phyloP scores from a whole-genome alignment of 2,797 vertebrate species.

The Rhyacichthys aspro region DNA sequence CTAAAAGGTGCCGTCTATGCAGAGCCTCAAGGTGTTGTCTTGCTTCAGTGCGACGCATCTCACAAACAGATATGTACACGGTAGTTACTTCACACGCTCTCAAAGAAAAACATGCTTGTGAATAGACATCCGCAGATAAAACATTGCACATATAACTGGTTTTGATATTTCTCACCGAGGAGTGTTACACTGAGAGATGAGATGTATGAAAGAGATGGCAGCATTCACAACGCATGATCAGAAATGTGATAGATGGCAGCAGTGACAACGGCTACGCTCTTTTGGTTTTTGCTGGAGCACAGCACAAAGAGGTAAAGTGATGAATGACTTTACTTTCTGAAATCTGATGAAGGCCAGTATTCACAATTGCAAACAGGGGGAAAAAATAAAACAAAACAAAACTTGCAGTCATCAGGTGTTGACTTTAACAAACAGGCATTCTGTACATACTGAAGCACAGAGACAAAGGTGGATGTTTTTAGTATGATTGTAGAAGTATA shows the following conservation, averaged over 20 bases:
- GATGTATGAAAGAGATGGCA: slow-evolving; percentile 53
- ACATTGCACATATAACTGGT: slow-evolving; percentile 27
- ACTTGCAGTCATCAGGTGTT: slow-evolving; percentile 4
- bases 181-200: slow-evolving; percentile 26
- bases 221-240: slow-evolving; percentile 45
- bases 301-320: slow-evolving; percentile 39
- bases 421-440: too few relatives aligned
- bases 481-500: too few relatives aligned
- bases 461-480: too few relatives aligned
- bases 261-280: slow-evolving; percentile 52
- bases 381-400: background rate
- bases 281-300: slow-evolving; percentile 43
- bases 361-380: slow-evolving; percentile 20
- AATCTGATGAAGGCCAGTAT: slow-evolving; percentile 41
- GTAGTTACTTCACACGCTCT: slow-evolving; percentile 12
- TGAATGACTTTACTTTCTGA: slow-evolving; percentile 53
- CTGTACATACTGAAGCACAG: too few relatives aligned
- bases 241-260: slow-evolving; percentile 59
- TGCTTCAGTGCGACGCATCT: slow-evolving; percentile 38
- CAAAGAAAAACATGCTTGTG: slow-evolving; percentile 17
- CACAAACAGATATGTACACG: slow-evolving; percentile 31
- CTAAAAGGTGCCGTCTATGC: slow-evolving; percentile 51
- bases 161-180: slow-evolving; percentile 35
- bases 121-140: slow-evolving; percentile 27
- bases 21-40: slow-evolving; percentile 46